Evolutionary conservation across 2,113 vertebrate species (phyloP).

Genomic region (Climacteris rufus): DNA sequence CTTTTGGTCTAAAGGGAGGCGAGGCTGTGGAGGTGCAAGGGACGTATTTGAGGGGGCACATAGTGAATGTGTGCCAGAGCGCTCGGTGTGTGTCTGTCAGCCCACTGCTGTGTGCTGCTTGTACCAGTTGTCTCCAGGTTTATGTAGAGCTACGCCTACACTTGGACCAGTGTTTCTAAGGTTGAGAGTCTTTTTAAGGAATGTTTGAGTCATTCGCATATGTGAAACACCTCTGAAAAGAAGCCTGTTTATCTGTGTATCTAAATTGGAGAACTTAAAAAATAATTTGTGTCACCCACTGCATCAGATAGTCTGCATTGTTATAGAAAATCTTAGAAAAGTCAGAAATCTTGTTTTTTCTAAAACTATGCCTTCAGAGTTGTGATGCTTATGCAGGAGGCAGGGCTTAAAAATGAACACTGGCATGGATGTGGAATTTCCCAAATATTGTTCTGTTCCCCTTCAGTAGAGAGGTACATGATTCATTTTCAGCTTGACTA

Average conservation of each 20-base stretch:
- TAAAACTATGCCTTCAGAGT: not conserved
- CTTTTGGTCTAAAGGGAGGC: not conserved
- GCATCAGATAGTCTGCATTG: not conserved
- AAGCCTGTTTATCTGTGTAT: not conserved
- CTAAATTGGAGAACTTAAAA: not conserved
- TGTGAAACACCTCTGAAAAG: not conserved
- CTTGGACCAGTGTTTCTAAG: not conserved
- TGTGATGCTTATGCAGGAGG: not conserved
- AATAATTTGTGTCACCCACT: not conserved
- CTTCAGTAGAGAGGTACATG: not conserved
- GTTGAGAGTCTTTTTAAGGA: fast-evolving
- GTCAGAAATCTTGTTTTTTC: not conserved
- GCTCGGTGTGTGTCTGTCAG: not conserved
- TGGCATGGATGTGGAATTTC: not conserved
- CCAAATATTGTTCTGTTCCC: not conserved
- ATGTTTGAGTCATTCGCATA: fast-evolving
- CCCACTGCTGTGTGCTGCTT: fast-evolving
- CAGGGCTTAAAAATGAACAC: not conserved
- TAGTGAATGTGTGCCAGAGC: fast-evolving
- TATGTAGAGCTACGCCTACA: fast-evolving
- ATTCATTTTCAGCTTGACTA: not conserved
- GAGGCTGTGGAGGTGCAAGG: not conserved
- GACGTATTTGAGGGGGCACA: fast-evolving
- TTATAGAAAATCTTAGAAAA: not conserved
- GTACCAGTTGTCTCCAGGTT: not conserved